Evolutionary conservation across 2,797 vertebrate species (phyloP), one percentile per base, ranked within the genome.

Genomic region (Halcyon chelicuti): DNA sequence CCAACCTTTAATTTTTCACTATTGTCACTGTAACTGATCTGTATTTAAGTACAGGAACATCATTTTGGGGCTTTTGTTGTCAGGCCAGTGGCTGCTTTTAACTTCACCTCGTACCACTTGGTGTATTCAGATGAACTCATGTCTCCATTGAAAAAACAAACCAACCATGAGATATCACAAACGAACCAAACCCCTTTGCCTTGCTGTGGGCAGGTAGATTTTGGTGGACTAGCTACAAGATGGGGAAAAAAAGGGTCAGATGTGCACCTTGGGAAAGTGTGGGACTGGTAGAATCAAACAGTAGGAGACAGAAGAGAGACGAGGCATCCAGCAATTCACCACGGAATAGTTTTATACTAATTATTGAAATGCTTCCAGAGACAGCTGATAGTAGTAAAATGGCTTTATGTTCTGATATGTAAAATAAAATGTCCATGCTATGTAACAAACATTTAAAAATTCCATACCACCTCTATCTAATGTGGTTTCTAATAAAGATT

Each of bases 341-440:
- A 70, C 3, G 1, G 74, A 92, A 90, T 25, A 33, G 28, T 79
- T 92, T 93, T 85, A 95, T 94, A 71, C 79, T 73, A 26, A 70
- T 93, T 78, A 97, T 91, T 97, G 98, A 98, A 98, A 96, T 72
- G 93, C 93, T 97, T 52, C 94, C 96, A 97, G 96, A 97, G 92
- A 98, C 98, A 87, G 80, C 94, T 97, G 87, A 85, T 95, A 92
- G 97, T 89, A 97, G 96, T 97, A 97, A 97, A 98, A 98, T 97
- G 95, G 93, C 93, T 98, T 98, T 98, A 98, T 98, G 97, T 98
- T 98, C 95, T 86, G 85, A 98, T 98, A 98, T 62, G 96, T 95
- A 98, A 98, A 98, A 96, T 97, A 98, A 98, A 97, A 98, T 61
- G 93, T 98, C 97, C 98, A 97, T 97, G 98, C 97, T 98, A 97